Base-by-base conservation (phyloP, 2,113 vertebrate genomes). In the Grammomys surdaster region DNA sequence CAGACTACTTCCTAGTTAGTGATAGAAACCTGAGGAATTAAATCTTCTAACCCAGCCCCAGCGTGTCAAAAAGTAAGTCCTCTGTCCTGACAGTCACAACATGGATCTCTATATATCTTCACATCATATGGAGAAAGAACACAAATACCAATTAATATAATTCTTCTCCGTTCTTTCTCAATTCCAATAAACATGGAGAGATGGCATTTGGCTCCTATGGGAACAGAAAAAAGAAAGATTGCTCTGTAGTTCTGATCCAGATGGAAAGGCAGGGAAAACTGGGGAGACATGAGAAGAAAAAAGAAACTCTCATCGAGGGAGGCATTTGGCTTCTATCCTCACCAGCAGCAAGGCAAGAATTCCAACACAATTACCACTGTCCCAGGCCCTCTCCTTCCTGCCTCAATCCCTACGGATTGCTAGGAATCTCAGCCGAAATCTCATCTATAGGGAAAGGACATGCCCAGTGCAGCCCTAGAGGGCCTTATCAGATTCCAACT, bases 91-190 rank as follows among this genome's bases (percentile, higher is more conserved):
- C 0, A 1, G 11, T 28, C 60, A 90, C n/a, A 85, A 87, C 56
- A 81, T 16, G 8, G 73, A 72, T 76, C 3, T 54, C 58, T 76
- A 5, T 14, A 86, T 85, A 70, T 81, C 40, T 88, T 93, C 46
- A 95, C 3, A 87, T 31, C 40, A 58, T 78, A 43, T 19, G 43
- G 14, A 73, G 48, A 90, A 95, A 12, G 13, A 87, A 70, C 97
- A 87, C 33, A 48, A 92, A 94, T 17, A 84, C 72, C 26, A 91
- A 76, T 82, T 90, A 75, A 63, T 56, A 67, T 58, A 20, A 65
- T 82, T 76, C 72, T 20, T 56, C 56, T 22, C 67, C 28, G 14
- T 81, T 84, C 56, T 95, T 90, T 93, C n/a, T 26, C 94, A 63
- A 31, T 89, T 88, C 75, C 69, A 88, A 56, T 13, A 28, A 93